A percentile compares a stretch with the other conserved stretches of the same genome.
These are phyloP conservation scores for Hipposideros larvatus DNA, from an alignment of 2,797 vertebrate genomes.

Conservation along the genomic window DNA sequence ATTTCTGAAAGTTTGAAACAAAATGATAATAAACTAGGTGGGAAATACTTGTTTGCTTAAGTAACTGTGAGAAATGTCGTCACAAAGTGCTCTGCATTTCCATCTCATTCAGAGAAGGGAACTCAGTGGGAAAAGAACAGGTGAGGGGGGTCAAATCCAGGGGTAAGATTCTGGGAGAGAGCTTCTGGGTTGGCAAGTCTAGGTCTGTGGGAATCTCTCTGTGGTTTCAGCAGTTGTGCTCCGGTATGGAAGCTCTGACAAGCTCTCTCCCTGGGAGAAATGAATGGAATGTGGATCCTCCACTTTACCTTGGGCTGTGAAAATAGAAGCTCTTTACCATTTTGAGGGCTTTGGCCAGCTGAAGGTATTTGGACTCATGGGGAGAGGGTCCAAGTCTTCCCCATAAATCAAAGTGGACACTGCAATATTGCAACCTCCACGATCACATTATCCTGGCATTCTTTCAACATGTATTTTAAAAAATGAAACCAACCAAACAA, in stretches of 20 bases:
- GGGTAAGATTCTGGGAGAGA: background rate
- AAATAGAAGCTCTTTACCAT: slow-evolving; percentile 28
- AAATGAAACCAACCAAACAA: slow-evolving; percentile 45
- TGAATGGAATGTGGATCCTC: slow-evolving; percentile 77
- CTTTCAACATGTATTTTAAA: background rate
- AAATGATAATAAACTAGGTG: background rate
- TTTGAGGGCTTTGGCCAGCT: background rate
- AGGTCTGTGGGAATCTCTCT: background rate
- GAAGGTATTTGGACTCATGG: background rate
- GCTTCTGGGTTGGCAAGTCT: background rate
- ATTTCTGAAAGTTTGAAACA: background rate
- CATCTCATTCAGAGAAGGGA: background rate
- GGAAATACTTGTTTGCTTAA: background rate
- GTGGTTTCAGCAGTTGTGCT: slow-evolving; percentile 31
- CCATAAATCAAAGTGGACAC: slow-evolving; percentile 28
- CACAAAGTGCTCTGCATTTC: background rate
- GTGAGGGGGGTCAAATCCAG: background rate
- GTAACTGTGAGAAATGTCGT: background rate
- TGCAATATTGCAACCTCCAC: background rate
- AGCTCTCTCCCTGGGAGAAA: slow-evolving; percentile 46
- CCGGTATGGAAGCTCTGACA: background rate
- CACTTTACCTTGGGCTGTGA: slow-evolving; percentile 68
- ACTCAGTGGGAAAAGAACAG: background rate
- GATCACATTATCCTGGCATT: background rate
- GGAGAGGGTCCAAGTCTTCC: background rate